Percentiles rank a stretch among this genome's conserved stretches.
phyloP scores from a whole-genome alignment of 2,113 vertebrate species.

The Osmerus eperlanus region DNA sequence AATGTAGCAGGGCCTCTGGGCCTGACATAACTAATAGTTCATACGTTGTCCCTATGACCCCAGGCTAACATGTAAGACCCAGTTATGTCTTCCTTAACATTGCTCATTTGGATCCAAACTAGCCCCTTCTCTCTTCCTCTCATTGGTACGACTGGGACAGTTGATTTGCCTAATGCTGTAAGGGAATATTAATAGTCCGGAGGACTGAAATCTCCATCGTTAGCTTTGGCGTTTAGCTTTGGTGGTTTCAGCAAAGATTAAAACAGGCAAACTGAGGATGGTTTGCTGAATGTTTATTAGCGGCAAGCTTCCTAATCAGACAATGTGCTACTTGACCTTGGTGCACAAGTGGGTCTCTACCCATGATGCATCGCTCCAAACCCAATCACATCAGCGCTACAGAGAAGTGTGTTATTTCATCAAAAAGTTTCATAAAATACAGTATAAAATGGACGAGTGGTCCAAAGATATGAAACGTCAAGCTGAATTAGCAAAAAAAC shows the following conservation, averaged over 20 bases:
- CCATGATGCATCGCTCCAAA: slow-evolving; percentile 27
- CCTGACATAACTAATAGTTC: slow-evolving; percentile 53
- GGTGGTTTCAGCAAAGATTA: slow-evolving; percentile 17
- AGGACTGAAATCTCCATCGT: slow-evolving; percentile 33
- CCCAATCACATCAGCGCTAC: background rate
- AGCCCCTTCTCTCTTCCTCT: slow-evolving; percentile 36
- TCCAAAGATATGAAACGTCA: no score
- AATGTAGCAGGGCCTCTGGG: slow-evolving; percentile 44
- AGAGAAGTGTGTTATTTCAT: slow-evolving; percentile 29
- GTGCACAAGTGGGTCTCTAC: slow-evolving; percentile 21
- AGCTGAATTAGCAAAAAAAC: background rate
- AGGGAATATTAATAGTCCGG: slow-evolving; percentile 53
- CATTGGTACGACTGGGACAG: slow-evolving; percentile 37
- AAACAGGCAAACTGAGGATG: background rate
- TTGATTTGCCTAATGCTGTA: slow-evolving; percentile 61
- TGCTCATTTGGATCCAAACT: slow-evolving; percentile 58
- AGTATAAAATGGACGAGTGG: no score
- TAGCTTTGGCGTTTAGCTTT: slow-evolving; percentile 13
- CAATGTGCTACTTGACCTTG: slow-evolving; percentile 51
- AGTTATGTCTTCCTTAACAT: slow-evolving; percentile 68
- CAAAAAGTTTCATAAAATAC: slow-evolving; percentile 19
- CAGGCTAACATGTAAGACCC: slow-evolving; percentile 61
- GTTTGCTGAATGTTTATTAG: slow-evolving; percentile 35
- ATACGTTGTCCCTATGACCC: slow-evolving; percentile 66
- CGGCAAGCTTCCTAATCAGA: slow-evolving; percentile 38